These are phyloP conservation scores for Digitonthophagus gazella DNA, from an alignment of 2,888 invertebrate genomes.

Conservation along the genomic window DNA sequence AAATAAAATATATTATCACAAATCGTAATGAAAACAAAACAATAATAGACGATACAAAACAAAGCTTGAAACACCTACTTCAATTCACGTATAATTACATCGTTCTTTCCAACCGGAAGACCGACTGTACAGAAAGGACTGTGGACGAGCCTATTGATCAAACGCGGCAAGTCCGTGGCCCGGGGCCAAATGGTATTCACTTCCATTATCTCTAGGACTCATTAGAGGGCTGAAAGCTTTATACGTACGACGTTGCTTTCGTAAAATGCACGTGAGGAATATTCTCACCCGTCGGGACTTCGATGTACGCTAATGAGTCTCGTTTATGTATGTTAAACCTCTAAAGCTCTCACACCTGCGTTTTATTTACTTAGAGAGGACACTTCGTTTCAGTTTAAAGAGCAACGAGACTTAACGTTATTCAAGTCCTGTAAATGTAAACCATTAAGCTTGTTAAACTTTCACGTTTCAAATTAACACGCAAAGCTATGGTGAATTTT, in stretches of 20 bases:
- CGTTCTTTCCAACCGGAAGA: not conserved
- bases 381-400: too few relatives aligned
- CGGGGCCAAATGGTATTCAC: not conserved
- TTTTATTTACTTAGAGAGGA: not conserved
- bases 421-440: too few relatives aligned
- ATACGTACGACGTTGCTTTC: not conserved
- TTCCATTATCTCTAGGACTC: slow-evolving; percentile 11
- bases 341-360: slow-evolving; percentile 8
- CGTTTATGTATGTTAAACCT: not conserved
- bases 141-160: not conserved
- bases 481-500: too few relatives aligned
- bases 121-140: not conserved
- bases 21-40: too few relatives aligned
- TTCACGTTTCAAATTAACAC: too few relatives aligned
- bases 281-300: not conserved
- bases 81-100: too few relatives aligned
- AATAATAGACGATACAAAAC: too few relatives aligned
- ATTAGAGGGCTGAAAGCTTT: slow-evolving; percentile 6
- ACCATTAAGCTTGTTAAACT: too few relatives aligned
- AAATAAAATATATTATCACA: too few relatives aligned
- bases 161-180: not conserved
- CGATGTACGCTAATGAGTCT: slow-evolving; percentile 13
- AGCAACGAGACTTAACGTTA: too few relatives aligned
- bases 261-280: slow-evolving; percentile 3
- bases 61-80: too few relatives aligned